Conservation (phyloP, 1,140 invertebrate genomes). For the Bombus sibiricus region DNA sequence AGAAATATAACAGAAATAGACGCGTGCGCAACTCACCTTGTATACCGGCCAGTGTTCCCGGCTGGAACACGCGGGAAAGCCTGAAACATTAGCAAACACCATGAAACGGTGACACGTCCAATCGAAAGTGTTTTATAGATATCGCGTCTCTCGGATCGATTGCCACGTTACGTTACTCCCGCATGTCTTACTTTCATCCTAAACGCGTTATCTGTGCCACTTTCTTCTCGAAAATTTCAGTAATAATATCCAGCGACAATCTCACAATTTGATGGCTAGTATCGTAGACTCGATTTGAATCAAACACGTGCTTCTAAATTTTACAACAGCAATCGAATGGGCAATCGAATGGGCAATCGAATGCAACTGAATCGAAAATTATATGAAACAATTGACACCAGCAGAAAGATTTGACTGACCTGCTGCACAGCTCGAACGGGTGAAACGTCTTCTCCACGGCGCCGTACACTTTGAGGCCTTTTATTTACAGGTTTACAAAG, state of each 20-base stretch:
- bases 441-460: conserved; percentile 82
- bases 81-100: conserved; percentile 70
- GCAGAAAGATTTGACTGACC: conserved; percentile 30
- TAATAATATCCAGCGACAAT: not conserved
- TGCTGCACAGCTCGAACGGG: conserved; percentile 82
- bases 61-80: conserved; percentile 82
- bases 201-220: not conserved
- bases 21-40: conserved; percentile 77
- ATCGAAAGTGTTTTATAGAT: not conserved
- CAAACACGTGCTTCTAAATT: not conserved
- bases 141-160: not conserved
- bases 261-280: not conserved
- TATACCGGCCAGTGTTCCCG: conserved; percentile 82
- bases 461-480: conserved; percentile 84
- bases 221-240: not conserved
- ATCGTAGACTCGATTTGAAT: not conserved
- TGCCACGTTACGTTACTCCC: not conserved
- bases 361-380: no score
- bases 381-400: not conserved
- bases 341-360: no score
- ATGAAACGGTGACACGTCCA: not conserved
- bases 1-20: not conserved
- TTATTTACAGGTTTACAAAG: conserved; percentile 76
- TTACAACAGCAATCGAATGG: fast-evolving
- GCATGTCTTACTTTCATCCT: not conserved